phyloP scores from a whole-genome alignment of 1,140 invertebrate genomes.

The Ostrea denselamellosa region DNA sequence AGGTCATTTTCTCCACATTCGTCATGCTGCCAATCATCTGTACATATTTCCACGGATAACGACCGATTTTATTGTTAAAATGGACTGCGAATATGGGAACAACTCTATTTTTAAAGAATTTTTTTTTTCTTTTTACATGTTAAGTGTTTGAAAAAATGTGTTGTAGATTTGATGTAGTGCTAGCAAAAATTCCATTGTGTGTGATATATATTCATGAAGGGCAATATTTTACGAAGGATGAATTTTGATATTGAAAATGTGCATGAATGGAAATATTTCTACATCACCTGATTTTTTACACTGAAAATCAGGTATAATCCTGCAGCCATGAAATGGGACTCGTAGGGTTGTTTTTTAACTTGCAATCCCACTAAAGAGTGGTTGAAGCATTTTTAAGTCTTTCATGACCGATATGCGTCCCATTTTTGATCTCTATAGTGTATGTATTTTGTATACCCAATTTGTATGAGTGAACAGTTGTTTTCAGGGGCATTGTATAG shows the following conservation, averaged over 20 bases:
- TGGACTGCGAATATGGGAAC: constrained; percentile 59
- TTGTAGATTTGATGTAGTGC: constrained; percentile 57
- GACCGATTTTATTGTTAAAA: constrained; percentile 52
- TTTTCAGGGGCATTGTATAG: constrained; percentile 45
- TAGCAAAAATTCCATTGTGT: constrained; percentile 48
- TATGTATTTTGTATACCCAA: constrained; percentile 43
- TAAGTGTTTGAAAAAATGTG: constrained; percentile 49
- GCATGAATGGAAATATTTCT: constrained; percentile 38
- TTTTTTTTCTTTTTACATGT: constrained; percentile 51
- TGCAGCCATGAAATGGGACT: constrained; percentile 56
- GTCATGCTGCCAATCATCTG: constrained; percentile 36
- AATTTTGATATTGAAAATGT: neutral
- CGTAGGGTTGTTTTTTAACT: constrained; percentile 49
- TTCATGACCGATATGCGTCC: constrained; percentile 48
- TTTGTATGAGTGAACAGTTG: constrained; percentile 46
- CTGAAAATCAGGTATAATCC: constrained; percentile 45
- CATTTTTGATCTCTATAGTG: constrained; percentile 46
- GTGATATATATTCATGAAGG: constrained; percentile 26
- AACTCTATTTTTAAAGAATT: constrained; percentile 47
- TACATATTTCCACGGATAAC: constrained; percentile 51
- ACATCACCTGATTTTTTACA: constrained; percentile 38
- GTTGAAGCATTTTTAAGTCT: constrained; percentile 46
- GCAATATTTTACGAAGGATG: constrained; percentile 44
- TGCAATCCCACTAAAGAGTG: constrained; percentile 30
- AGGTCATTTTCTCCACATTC: neutral